Base-by-base conservation (phyloP, 2,113 vertebrate species). In the Rafetus swinhoei region DNA sequence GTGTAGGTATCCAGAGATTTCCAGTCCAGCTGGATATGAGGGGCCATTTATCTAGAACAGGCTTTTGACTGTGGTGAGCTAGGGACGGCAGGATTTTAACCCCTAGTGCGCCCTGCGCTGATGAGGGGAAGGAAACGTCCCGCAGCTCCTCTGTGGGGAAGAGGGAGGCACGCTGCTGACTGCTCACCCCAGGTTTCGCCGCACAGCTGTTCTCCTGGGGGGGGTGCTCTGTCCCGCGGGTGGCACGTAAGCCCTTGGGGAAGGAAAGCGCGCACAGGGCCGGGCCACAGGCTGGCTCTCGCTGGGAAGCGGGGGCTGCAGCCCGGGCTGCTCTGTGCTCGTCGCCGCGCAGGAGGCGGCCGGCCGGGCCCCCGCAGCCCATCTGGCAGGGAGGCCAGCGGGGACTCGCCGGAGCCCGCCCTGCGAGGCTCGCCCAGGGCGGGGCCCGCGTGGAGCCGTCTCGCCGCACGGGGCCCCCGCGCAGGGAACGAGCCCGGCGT, bases 61-160 rank as follows among this genome's bases (percentile, higher is more conserved):
- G 32, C 18, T 9, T 45, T 59, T 59, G 4, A 5, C 0, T 4
- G 86, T 65, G 6, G 22, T 2, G n/a, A 29, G n/a, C 22, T 89
- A 27, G 27, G 0, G 29, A 6, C 12, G n/a, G 1, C 72, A 53
- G 52, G 16, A 0, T 1, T 2, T 32, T 62, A 4, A 84, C 21
- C 29, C 35, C 56, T 62, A 24, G 50, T 9, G 16, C 24, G 13
- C 35, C 15, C 53, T 3, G 59, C 0, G 54, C 81, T 27, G 8
- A 0, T 27, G n/a, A 4, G 1, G 45, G 1, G 1, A 27, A 24
- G 12, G 79, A 53, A 2, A 6, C 2, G 54, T 50, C 74, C 86
- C 0, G 11, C 80, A 10, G 52, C 53, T 27, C 22, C 6, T 1
- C 9, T 39, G 25, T 6, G 12, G 27, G 45, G 45, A 52, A 29